phyloP scores from a whole-genome alignment of 2,113 vertebrate species.

The Phyllopteryx taeniolatus region DNA sequence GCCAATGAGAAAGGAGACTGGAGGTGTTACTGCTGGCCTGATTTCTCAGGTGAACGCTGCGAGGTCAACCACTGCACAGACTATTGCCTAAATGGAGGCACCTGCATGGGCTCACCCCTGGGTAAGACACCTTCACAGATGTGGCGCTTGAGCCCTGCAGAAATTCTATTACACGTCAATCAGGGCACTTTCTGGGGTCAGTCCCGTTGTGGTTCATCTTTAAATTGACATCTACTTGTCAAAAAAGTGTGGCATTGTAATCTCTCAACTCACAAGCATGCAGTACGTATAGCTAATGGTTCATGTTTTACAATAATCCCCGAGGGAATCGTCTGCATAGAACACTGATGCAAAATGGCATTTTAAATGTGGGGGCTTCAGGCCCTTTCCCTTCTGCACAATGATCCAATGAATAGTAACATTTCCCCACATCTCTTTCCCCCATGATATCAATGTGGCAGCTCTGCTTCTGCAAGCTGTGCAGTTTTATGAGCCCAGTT shows the following conservation, averaged over 20 bases:
- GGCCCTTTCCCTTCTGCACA: conserved; percentile 13
- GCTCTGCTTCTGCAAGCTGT: conserved; percentile 28
- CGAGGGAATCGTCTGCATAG: neutral
- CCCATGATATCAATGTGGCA: conserved; percentile 1
- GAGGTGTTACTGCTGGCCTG: conserved; percentile 95
- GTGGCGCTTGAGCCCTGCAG: neutral
- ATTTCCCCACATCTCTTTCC: conserved; percentile 28
- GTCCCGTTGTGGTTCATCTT: neutral
- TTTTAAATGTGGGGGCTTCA: conserved; percentile 8
- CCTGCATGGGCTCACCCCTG: conserved; percentile 85
- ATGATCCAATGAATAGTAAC: conserved; percentile 7
- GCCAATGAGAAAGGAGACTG: conserved; percentile 92
- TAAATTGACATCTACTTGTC: neutral
- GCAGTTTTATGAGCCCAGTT: conserved; percentile 17
- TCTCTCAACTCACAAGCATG: neutral
- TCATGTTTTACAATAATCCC: neutral
- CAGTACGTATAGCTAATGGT: neutral
- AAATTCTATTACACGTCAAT: neutral
- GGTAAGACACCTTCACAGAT: conserved; percentile 72
- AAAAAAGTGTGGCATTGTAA: neutral
- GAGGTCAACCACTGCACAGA: conserved; percentile 92
- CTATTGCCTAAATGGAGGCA: conserved; percentile 95
- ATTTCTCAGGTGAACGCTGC: conserved; percentile 92
- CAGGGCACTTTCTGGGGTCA: neutral
- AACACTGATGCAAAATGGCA: conserved; percentile 1